These are phyloP conservation scores for Enteromius trimaculatus DNA, from an alignment of 2,797 vertebrate species.

Conservation along the genomic window DNA sequence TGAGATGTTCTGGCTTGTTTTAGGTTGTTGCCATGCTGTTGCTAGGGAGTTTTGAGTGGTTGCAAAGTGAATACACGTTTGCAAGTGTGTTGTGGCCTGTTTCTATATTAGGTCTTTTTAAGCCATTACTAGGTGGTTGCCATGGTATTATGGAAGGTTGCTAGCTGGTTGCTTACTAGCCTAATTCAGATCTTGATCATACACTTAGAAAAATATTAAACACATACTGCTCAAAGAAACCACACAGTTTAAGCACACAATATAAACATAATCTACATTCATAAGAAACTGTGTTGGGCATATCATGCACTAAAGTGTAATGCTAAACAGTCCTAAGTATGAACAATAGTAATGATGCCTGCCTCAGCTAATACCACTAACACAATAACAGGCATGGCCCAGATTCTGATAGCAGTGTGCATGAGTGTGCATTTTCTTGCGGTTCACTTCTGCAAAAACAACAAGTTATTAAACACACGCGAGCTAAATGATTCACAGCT, in stretches of 20 bases:
- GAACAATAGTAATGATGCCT: background rate
- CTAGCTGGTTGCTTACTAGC: background rate
- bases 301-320: conserved; percentile 2
- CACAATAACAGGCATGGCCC: background rate
- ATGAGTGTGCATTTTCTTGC: background rate
- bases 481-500: conserved; percentile 14
- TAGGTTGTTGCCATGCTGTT: no score
- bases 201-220: background rate
- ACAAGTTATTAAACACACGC: background rate
- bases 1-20: background rate
- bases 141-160: background rate
- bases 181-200: background rate
- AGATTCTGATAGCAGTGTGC: conserved; percentile 17
- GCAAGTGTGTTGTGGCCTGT: no score
- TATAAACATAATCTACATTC: background rate
- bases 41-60: no score
- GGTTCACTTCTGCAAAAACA: conserved; percentile 9
- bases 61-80: no score
- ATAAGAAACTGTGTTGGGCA: background rate
- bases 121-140: background rate
- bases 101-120: background rate
- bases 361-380: background rate
- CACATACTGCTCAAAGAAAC: background rate
- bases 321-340: background rate
- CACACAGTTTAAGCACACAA: background rate